phyloP scores from a whole-genome alignment of 2,113 vertebrate genomes.

The Emydura subglobosa region DNA sequence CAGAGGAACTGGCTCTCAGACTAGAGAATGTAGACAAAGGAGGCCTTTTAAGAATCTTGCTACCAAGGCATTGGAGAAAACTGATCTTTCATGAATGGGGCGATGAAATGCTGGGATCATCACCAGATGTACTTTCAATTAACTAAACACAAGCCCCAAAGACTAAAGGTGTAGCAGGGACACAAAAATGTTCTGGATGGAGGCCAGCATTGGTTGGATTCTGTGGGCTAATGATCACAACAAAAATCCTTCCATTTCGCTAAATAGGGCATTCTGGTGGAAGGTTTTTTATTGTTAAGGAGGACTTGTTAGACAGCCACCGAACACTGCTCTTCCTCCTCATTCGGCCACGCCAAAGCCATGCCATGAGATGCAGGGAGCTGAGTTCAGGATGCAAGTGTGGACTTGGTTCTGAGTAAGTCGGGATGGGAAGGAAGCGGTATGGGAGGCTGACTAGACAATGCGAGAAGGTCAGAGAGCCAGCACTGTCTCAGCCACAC shows the following conservation, averaged over 20 bases:
- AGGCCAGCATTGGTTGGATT: neutral
- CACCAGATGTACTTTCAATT: neutral
- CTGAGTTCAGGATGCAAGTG: neutral
- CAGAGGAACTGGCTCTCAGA: neutral
- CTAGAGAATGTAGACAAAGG: neutral
- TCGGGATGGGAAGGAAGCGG: neutral
- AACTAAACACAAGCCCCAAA: neutral
- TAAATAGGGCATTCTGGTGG: neutral
- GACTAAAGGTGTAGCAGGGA: neutral
- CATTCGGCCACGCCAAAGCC: neutral
- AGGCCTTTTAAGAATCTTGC: neutral
- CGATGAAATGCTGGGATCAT: neutral
- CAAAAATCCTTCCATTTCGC: neutral
- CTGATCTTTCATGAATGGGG: neutral
- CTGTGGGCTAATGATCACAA: neutral
- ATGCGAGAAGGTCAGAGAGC: neutral
- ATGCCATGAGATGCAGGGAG: neutral
- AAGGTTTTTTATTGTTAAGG: neutral
- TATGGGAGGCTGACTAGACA: neutral
- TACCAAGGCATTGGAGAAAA: neutral
- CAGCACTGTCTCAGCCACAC: neutral
- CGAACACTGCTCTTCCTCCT: neutral
- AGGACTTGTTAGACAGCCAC: neutral
- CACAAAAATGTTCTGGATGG: neutral
- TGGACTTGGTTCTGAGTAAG: neutral